phyloP scores from a whole-genome alignment of 2,797 vertebrate species.

The Anniella stebbinsi region DNA sequence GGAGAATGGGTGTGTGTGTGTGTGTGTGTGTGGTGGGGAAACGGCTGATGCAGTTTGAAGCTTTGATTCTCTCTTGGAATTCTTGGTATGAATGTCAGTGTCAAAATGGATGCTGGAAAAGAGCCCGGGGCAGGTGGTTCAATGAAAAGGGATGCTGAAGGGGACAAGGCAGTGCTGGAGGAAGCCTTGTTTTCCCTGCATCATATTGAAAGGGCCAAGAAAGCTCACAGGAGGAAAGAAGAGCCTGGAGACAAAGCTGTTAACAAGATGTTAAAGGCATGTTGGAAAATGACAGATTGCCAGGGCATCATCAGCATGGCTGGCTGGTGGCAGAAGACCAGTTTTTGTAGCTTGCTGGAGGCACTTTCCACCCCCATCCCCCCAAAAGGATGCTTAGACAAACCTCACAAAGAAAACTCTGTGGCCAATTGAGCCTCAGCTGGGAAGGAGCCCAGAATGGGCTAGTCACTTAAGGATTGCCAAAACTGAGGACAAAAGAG shows the following conservation, averaged over 20 bases:
- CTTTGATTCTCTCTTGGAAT: conserved; percentile 24
- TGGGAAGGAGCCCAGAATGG: neutral
- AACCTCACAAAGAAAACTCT: neutral
- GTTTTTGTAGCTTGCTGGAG: conserved; percentile 29
- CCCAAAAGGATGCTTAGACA: conserved; percentile 12
- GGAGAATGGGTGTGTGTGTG: neutral
- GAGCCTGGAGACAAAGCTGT: conserved; percentile 29
- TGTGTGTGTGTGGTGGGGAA: neutral
- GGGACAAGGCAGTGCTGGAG: conserved; percentile 2
- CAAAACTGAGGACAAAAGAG: no score
- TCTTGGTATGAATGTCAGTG: neutral
- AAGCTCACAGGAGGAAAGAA: conserved; percentile 30
- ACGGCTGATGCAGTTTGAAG: neutral
- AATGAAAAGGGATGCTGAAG: conserved; percentile 20
- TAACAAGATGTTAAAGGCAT: conserved; percentile 36
- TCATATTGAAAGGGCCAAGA: conserved; percentile 12
- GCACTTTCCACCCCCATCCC: neutral
- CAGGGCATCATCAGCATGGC: conserved; percentile 27
- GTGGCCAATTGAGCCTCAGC: neutral
- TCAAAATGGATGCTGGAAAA: conserved; percentile 15
- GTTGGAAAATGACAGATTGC: conserved; percentile 25
- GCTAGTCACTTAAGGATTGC: no score
- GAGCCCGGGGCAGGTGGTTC: neutral
- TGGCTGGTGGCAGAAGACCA: conserved; percentile 42
- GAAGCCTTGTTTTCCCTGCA: neutral